phyloP scores from a whole-genome alignment of 2,113 vertebrate genomes.

The Sphyrna mokarran region DNA sequence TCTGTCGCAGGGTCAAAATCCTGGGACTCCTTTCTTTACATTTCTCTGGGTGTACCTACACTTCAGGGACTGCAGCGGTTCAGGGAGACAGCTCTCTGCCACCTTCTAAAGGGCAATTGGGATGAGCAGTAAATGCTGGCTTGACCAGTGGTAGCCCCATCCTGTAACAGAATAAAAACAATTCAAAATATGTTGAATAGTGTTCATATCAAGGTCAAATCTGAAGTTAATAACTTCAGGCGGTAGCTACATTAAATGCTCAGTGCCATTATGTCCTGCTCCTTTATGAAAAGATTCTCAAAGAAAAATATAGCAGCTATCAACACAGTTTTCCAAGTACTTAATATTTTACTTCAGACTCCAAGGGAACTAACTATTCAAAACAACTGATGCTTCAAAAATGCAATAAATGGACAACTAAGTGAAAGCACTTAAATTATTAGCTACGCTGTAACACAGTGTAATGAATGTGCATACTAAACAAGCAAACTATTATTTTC shows the following conservation, averaged over 20 bases:
- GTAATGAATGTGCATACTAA: not conserved
- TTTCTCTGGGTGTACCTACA: too few species aligned
- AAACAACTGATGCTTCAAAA: not conserved
- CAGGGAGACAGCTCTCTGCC: too few species aligned
- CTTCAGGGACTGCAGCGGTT: too few species aligned
- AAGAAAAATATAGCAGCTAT: not conserved
- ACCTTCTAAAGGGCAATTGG: too few species aligned
- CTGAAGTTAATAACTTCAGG: not conserved
- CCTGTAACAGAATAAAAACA: too few species aligned
- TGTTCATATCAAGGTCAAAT: not conserved
- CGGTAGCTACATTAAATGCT: not conserved
- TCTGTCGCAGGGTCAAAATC: too few species aligned
- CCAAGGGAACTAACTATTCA: not conserved
- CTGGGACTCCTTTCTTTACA: too few species aligned
- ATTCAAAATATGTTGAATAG: not conserved
- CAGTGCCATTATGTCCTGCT: not conserved
- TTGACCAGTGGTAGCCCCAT: too few species aligned
- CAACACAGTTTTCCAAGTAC: not conserved
- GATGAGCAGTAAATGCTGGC: too few species aligned
- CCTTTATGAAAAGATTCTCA: not conserved
- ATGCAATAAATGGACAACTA: not conserved
- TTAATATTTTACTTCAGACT: not conserved
- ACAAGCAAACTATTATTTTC: slow-evolving; percentile 2
- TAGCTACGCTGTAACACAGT: not conserved
- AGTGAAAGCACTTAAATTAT: not conserved